Conservation (phyloP, 2,888 invertebrate genomes). For the Cheilosia vulpina region DNA sequence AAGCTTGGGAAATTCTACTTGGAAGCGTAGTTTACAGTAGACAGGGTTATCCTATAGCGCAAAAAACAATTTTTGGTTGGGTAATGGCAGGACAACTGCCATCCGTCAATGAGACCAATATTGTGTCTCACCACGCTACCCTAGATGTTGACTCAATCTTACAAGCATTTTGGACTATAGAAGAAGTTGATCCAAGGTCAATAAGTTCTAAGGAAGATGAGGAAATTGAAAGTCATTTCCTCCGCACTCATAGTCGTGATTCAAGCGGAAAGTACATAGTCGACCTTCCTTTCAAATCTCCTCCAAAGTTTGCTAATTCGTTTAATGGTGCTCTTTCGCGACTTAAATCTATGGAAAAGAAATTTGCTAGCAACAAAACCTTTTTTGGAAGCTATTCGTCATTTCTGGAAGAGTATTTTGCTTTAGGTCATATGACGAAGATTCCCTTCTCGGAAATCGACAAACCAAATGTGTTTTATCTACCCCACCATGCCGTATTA, state of each 20-base stretch:
- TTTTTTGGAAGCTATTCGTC: slow-evolving; percentile 3
- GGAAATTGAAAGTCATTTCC: too few relatives aligned
- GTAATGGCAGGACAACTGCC: slow-evolving; percentile 14
- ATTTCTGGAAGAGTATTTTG: slow-evolving; percentile 38
- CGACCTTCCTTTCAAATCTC: slow-evolving; percentile 29
- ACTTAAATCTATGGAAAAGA: slow-evolving; percentile 24
- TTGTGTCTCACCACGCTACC: neutral
- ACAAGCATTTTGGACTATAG: slow-evolving; percentile 22
- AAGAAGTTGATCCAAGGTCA: slow-evolving; percentile 25
- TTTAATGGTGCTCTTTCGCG: slow-evolving; percentile 2
- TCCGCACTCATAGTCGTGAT: too few relatives aligned
- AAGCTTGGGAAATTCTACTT: too few relatives aligned
- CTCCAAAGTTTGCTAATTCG: slow-evolving; percentile 4
- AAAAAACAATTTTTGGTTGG: slow-evolving; percentile 25
- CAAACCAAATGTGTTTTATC: slow-evolving; percentile 23
- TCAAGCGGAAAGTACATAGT: too few relatives aligned
- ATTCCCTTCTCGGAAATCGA: slow-evolving; percentile 7
- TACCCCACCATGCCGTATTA: slow-evolving; percentile 14
- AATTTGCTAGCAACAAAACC: neutral
- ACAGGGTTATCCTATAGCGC: neutral
- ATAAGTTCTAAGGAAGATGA: neutral
- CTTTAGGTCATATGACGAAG: slow-evolving; percentile 16
- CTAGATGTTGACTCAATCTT: slow-evolving; percentile 10
- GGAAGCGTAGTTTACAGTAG: neutral
- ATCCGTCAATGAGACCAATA: too few relatives aligned